Conservation (phyloP, 2,888 invertebrate species). For the Piscicola geometra region DNA sequence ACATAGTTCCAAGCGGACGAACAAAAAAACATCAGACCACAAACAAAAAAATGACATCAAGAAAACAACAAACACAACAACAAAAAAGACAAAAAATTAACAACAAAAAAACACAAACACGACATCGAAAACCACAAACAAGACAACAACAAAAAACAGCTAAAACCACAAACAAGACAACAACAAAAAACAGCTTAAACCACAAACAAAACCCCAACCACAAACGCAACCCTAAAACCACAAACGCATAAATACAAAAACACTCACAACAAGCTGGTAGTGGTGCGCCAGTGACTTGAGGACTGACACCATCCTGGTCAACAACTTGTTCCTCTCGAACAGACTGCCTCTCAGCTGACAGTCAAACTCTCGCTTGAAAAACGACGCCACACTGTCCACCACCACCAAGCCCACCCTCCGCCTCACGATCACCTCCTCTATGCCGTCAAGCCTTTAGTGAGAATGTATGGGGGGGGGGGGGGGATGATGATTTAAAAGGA, state of each 20-base stretch:
- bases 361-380: conserved; percentile 50
- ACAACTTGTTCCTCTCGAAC: conserved; percentile 46
- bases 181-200: neutral
- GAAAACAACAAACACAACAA: neutral
- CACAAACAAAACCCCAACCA: neutral
- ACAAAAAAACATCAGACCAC: too few relatives aligned
- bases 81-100: neutral
- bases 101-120: conserved; percentile 11
- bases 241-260: too few relatives aligned
- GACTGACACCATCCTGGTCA: conserved; percentile 47
- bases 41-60: neutral
- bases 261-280: conserved; percentile 48
- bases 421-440: conserved; percentile 48
- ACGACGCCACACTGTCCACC: conserved; percentile 50
- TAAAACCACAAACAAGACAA: neutral
- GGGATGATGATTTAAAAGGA: too few relatives aligned
- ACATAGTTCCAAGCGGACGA: too few relatives aligned
- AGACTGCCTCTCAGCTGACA: conserved; percentile 41
- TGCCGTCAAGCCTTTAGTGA: conserved; percentile 46
- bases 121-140: neutral
- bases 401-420: conserved; percentile 46
- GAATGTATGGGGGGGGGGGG: too few relatives aligned
- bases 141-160: conserved; percentile 3
- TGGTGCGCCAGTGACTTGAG: conserved; percentile 48
- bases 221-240: conserved; percentile 2